Conservation (phyloP, 2,888 invertebrate species). For the Mimas tiliae region DNA sequence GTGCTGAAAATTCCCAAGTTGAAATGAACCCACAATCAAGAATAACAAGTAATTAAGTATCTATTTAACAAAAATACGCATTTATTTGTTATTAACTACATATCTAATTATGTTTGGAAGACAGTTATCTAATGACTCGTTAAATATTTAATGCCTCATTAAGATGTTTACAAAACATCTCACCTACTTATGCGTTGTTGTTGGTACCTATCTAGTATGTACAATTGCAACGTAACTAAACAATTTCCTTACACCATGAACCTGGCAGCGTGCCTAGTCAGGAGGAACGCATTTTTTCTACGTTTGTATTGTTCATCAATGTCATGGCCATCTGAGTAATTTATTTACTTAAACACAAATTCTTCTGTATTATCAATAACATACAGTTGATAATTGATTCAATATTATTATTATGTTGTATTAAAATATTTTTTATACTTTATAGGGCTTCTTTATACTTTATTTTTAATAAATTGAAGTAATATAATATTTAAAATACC, state of each 20-base stretch:
- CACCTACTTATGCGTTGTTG: background rate
- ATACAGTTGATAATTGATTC: no score
- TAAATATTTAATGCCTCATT: background rate
- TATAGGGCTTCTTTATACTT: no score
- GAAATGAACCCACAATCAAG: no score
- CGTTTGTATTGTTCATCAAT: slow-evolving; percentile 41
- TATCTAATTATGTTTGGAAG: background rate
- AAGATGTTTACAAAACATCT: background rate
- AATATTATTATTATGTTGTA: no score
- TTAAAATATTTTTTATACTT: no score
- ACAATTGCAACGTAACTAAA: slow-evolving; percentile 3
- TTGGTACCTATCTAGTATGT: background rate
- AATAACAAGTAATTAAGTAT: no score
- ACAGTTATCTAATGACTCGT: background rate
- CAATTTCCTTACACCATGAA: slow-evolving; percentile 26
- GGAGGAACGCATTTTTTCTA: slow-evolving; percentile 42
- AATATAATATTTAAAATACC: no score
- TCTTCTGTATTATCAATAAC: background rate
- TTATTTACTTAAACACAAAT: slow-evolving; percentile 6
- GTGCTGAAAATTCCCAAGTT: no score
- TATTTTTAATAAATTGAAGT: no score
- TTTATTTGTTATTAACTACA: background rate
- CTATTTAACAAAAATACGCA: background rate
- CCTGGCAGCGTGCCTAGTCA: slow-evolving; percentile 48
- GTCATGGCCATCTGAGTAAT: slow-evolving; percentile 42